Evolutionary conservation across 2,113 vertebrate genomes (phyloP), one percentile per base, ranked within the genome.

Genomic region (Pelobates fuscus): DNA sequence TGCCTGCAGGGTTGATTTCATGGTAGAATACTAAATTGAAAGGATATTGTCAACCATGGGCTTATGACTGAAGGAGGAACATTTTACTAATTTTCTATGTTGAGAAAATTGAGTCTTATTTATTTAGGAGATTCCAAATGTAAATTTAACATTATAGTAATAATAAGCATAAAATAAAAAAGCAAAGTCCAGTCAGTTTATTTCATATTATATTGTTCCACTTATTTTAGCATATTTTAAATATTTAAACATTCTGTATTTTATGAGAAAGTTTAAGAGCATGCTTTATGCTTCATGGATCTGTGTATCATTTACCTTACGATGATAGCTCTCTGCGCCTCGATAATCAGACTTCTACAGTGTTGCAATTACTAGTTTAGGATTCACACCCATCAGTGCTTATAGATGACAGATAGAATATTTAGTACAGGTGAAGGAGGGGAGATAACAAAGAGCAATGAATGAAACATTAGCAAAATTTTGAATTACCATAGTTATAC

Each of bases 351-450:
- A 76, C 54, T 76, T 76, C 72, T 55, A 49, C 64, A 60, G 41
- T 59, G 29, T n/a, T 67, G 55, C 64, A 76, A 76, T 76, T 76
- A 76, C 72, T 49, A 65, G 41, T 76, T 76, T 46, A 60, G 43
- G 55, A 76, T 76, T 76, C 64, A 67, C 64, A 76, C 72, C 72
- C 72, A 76, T 76, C 72, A 76, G 25, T 76, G 72, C 37, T 76
- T 76, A 67, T 20, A 76, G 72, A 76, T 76, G 64, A 37, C 64
- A 76, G 72, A 76, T 76, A 75, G 14, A 23, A 67, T 75, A 60
- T 60, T 67, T 67, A 44, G 37, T 67, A 59, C 72, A 76, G 72
- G 64, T 76, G 72, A 27, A 76, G 18, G 37, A 67, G 55, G 25
- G 21, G 32, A 67, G 64, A 76, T 67, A 76, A 67, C 64, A 60